Conservation (phyloP, 2,113 vertebrate species). For the Colinus virginianus region DNA sequence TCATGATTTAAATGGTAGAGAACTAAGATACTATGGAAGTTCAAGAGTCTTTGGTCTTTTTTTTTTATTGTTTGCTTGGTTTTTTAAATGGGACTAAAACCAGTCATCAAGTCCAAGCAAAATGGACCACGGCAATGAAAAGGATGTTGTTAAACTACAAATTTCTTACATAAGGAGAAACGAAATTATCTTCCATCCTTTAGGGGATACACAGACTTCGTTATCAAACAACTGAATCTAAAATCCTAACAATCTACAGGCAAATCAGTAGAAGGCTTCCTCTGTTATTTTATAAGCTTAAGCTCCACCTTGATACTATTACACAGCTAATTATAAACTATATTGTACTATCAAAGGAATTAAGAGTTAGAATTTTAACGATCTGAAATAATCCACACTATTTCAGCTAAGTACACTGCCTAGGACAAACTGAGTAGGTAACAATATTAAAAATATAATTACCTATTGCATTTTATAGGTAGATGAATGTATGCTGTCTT, state of each 20-base stretch:
- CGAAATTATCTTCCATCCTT: background rate
- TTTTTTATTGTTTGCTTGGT: background rate
- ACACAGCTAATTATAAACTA: background rate
- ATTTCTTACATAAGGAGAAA: background rate
- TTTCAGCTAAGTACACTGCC: background rate
- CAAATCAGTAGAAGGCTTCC: background rate
- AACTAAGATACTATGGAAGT: background rate
- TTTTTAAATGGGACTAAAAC: background rate
- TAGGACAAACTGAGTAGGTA: background rate
- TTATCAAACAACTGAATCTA: background rate
- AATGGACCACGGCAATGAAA: background rate
- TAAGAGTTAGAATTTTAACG: background rate
- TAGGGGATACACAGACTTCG: background rate
- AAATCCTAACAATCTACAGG: background rate
- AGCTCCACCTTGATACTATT: background rate
- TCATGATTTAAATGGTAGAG: background rate
- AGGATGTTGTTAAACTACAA: background rate
- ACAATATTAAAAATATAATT: background rate
- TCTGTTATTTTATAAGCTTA: background rate
- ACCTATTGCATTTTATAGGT: background rate
- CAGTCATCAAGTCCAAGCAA: background rate
- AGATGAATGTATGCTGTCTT: background rate
- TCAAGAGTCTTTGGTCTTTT: background rate
- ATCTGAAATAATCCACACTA: background rate
- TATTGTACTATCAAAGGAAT: background rate